Percentiles rank a stretch among this genome's conserved stretches.
Evolutionary conservation across 35 echinoderm and acorn worm genomes (phyloP).

Genomic region (Chiridota heheva): DNA sequence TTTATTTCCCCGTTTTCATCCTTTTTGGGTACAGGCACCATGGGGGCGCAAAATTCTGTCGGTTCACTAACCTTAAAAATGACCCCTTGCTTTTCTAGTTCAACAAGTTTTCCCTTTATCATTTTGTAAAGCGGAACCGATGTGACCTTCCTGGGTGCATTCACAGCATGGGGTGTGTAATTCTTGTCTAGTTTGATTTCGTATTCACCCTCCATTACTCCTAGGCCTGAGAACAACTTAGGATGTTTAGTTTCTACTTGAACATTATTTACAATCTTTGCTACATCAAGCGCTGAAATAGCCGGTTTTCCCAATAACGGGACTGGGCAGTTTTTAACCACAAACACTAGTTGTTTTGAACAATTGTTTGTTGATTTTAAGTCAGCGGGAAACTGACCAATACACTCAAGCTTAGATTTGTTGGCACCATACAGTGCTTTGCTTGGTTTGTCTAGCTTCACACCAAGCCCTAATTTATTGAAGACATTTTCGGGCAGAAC

Average conservation of each 20-base stretch:
- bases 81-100: background rate
- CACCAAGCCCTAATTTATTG: background rate
- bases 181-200: slow-evolving; percentile 19
- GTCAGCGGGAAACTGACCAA: background rate
- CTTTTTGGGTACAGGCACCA: slow-evolving; percentile 28
- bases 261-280: slow-evolving; percentile 22
- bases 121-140: slow-evolving; percentile 13
- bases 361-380: background rate
- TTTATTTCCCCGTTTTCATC: background rate
- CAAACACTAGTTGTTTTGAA: slow-evolving; percentile 2
- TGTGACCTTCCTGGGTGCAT: slow-evolving; percentile 13
- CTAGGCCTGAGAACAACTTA: slow-evolving; percentile 20
- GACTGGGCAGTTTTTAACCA: background rate
- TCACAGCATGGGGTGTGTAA: slow-evolving; percentile 14
- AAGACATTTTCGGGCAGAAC: background rate
- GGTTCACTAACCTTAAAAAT: slow-evolving; percentile 25
- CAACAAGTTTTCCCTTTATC: slow-evolving; percentile 28
- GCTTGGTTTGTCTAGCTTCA: background rate
- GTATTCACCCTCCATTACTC: slow-evolving; percentile 15
- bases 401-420: slow-evolving; percentile 10
- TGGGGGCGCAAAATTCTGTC: slow-evolving; percentile 26
- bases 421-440: slow-evolving; percentile 12
- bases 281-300: slow-evolving; percentile 28
- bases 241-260: slow-evolving; percentile 2
- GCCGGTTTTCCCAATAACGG: slow-evolving; percentile 9